phyloP scores from a whole-genome alignment of 2,888 invertebrate species.

The Eumerus sabulonum region DNA sequence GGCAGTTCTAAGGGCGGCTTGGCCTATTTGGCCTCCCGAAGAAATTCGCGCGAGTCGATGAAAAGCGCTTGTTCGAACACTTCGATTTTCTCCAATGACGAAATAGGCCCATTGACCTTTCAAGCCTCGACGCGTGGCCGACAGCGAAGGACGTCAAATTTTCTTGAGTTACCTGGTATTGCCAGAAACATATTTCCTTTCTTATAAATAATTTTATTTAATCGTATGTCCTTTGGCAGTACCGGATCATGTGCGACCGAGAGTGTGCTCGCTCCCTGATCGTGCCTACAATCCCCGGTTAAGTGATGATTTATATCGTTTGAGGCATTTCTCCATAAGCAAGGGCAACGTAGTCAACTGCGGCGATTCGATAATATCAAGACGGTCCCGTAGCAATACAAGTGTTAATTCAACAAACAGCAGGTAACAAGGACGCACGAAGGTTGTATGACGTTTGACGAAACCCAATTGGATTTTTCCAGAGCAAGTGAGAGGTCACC shows the following conservation, averaged over 20 bases:
- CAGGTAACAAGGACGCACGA: conserved; percentile 82
- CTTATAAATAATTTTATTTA: neutral
- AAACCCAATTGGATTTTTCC: neutral
- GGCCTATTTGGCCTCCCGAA: conserved; percentile 90
- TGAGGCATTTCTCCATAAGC: conserved; percentile 92
- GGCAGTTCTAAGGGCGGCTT: conserved; percentile 83
- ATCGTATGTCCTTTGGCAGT: conserved; percentile 80
- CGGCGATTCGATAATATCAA: conserved; percentile 92
- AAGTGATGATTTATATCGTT: conserved; percentile 90
- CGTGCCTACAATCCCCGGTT: conserved; percentile 91
- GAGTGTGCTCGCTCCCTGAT: conserved; percentile 91
- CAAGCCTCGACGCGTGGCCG: conserved; percentile 88
- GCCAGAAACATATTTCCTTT: too few species aligned
- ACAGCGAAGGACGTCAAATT: conserved; percentile 91
- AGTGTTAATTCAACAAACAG: conserved; percentile 92
- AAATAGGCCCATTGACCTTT: conserved; percentile 89
- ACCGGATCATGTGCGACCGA: conserved; percentile 89
- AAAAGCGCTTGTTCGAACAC: conserved; percentile 85
- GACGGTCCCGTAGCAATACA: conserved; percentile 91
- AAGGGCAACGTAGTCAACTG: conserved; percentile 94
- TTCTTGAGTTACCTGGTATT: conserved; percentile 90
- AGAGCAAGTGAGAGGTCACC: conserved; percentile 90
- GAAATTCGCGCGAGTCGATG: conserved; percentile 88
- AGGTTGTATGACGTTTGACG: neutral
- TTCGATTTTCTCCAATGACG: conserved; percentile 86